Base-by-base conservation (phyloP, 2,797 vertebrate genomes). In the Propithecus deckenii region DNA sequence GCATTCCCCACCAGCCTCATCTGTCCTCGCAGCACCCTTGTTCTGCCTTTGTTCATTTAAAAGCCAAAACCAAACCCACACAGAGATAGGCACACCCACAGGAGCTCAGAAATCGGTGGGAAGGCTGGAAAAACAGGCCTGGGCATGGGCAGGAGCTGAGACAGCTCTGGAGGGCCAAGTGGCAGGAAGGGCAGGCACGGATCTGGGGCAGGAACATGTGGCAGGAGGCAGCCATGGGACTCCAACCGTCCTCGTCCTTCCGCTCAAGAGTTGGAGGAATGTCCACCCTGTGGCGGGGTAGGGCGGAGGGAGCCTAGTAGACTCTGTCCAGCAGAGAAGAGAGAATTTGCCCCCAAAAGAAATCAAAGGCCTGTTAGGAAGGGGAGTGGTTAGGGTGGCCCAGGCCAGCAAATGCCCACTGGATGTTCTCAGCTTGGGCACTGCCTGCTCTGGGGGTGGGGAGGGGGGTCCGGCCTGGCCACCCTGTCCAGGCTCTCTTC, bases 31-130 rank as follows among this genome's bases (percentile, higher is more conserved):
- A 38, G 61, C 10, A 75, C 93, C 48, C 81, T 95, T 78, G 38
- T 35, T 96, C 97, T 91, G 55, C 74, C 85, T 93, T 87, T 96
- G 76, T 67, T 97, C 72, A 20, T 71, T 52, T 46, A 69, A 98
- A 98, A 81, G 81, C 81, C 61, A 52, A 88, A 46, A 65, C 30
- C 71, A 91, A 88, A 84, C 75, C 41, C 69, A 52, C 75, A 8
- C 1, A 7, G 76, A 71, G 55, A 59, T 0, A 55, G 80, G 41
- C 80, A 76, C 65, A 43, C 48, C 50, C 91, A 61, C 32, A 12
- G 2, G 2, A 28, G 91, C 81, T 48, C 72, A 81, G 87, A 22
- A 86, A 94, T 78, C 22, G 5, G 57, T 50, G 94, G 65, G 55
- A 75, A 83, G 48, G 41, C 91, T 94, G 41, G 71, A 71, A 52